These are phyloP conservation scores for Barypeithes pellucidus DNA, from an alignment of 2,888 invertebrate species.

Conservation along the genomic window DNA sequence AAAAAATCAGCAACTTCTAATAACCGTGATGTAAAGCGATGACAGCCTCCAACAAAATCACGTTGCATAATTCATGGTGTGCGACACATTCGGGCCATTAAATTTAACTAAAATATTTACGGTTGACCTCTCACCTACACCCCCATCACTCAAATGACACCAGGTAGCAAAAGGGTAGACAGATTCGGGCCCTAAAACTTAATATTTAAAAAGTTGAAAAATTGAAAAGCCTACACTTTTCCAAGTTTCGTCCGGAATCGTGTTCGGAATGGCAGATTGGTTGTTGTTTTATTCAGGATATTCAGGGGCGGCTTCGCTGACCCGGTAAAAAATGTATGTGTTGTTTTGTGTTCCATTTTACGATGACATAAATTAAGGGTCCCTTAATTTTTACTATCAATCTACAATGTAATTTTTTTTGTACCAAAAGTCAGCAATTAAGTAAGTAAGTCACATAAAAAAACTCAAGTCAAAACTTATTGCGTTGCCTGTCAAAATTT, in stretches of 20 bases:
- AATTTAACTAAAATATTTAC: slow-evolving; percentile 31
- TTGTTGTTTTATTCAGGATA: slow-evolving; percentile 32
- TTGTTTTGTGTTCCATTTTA: no score
- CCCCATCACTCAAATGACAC: slow-evolving; percentile 28
- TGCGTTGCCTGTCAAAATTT: no score
- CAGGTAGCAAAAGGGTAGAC: slow-evolving; percentile 45
- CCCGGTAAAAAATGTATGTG: neutral
- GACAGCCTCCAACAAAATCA: neutral
- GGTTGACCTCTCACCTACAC: slow-evolving; percentile 30
- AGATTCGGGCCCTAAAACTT: slow-evolving; percentile 24
- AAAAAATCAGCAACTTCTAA: no score
- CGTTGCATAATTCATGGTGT: slow-evolving; percentile 13
- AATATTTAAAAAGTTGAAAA: slow-evolving; percentile 44
- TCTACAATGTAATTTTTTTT: no score
- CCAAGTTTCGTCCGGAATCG: slow-evolving; percentile 12
- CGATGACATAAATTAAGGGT: no score
- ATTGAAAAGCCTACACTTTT: slow-evolving; percentile 32
- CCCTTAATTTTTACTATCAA: no score
- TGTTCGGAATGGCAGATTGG: slow-evolving; percentile 32
- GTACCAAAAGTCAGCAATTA: no score
- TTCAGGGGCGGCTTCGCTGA: slow-evolving; percentile 3
- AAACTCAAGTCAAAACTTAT: no score
- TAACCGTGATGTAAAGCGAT: no score
- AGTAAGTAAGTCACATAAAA: no score
- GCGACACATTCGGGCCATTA: slow-evolving; percentile 23